Conservation (phyloP, 2,888 invertebrate genomes). For the Sphaerophoria rueppellii region DNA sequence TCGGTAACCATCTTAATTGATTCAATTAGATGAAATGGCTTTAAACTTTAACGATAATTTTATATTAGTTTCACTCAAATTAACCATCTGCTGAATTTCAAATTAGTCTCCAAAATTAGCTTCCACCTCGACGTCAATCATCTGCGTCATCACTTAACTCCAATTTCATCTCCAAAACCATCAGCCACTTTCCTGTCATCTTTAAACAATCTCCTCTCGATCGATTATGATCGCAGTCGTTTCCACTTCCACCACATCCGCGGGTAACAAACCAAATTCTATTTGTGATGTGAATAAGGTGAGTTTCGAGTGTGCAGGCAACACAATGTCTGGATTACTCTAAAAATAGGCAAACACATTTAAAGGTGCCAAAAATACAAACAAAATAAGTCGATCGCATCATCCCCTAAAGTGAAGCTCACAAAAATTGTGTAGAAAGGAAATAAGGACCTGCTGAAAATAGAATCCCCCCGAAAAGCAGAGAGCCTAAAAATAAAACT, state of each 20-base stretch:
- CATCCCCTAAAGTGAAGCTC: slow-evolving; percentile 37
- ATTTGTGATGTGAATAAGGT: slow-evolving; percentile 43
- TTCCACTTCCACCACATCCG: slow-evolving; percentile 7
- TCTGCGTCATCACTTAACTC: slow-evolving; percentile 69
- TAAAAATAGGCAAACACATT: slow-evolving; percentile 55
- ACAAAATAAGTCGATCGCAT: slow-evolving; percentile 62
- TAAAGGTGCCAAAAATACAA: neutral
- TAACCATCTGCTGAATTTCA: slow-evolving; percentile 57
- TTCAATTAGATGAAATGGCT: neutral
- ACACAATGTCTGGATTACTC: slow-evolving; percentile 46
- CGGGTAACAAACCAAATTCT: neutral
- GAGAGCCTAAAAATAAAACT: slow-evolving; percentile 15
- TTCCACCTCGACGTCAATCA: slow-evolving; percentile 61
- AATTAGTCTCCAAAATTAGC: slow-evolving; percentile 67
- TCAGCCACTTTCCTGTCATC: slow-evolving; percentile 25
- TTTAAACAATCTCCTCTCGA: slow-evolving; percentile 22
- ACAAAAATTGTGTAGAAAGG: neutral
- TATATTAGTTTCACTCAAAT: slow-evolving; percentile 27
- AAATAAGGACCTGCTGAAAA: slow-evolving; percentile 2
- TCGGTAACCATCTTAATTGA: neutral
- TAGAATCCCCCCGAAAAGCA: slow-evolving; percentile 34
- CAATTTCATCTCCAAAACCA: slow-evolving; percentile 30
- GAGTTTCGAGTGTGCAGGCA: slow-evolving; percentile 28
- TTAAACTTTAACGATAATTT: slow-evolving; percentile 16
- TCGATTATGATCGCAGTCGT: neutral